A percentile compares a stretch with the other conserved stretches of the same genome.
Evolutionary conservation across 2,113 vertebrate genomes (phyloP).

Genomic region (Tiliqua scincoides): DNA sequence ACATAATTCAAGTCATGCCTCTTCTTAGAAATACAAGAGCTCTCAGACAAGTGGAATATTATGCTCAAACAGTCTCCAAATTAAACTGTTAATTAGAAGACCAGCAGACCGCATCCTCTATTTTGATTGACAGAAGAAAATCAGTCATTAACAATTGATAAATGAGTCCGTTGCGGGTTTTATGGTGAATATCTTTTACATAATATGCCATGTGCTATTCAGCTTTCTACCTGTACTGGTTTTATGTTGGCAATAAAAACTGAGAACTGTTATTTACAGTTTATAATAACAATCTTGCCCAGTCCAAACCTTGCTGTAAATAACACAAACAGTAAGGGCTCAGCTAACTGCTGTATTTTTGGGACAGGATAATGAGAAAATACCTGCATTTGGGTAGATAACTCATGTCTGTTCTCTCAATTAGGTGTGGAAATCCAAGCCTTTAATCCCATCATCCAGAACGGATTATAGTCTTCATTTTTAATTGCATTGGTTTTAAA

Average conservation of each 20-base stretch:
- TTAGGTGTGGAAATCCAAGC: not conserved
- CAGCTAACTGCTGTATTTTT: not conserved
- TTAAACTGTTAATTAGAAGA: not conserved
- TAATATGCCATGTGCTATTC: not conserved
- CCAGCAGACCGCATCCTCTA: not conserved
- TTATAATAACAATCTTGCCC: not conserved
- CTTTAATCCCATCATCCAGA: not conserved
- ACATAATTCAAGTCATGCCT: not conserved
- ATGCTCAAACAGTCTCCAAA: not conserved
- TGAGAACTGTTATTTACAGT: conserved; percentile 15
- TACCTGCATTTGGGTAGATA: not conserved
- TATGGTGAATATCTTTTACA: not conserved
- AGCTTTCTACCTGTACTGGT: not conserved
- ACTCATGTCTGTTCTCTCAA: conserved; percentile 19
- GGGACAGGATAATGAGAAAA: conserved; percentile 16
- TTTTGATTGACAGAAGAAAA: conserved; percentile 26
- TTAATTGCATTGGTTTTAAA: conserved; percentile 20
- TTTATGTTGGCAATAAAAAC: conserved; percentile 30
- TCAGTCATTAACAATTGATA: not conserved
- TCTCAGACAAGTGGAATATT: not conserved
- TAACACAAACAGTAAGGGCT: not conserved
- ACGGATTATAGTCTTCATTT: conserved; percentile 16
- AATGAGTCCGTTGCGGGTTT: not conserved
- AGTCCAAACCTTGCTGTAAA: conserved; percentile 21
- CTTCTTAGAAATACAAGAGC: not conserved